Evolutionary conservation across 2,113 vertebrate species (phyloP).

Genomic region (Larimichthys polyactis): DNA sequence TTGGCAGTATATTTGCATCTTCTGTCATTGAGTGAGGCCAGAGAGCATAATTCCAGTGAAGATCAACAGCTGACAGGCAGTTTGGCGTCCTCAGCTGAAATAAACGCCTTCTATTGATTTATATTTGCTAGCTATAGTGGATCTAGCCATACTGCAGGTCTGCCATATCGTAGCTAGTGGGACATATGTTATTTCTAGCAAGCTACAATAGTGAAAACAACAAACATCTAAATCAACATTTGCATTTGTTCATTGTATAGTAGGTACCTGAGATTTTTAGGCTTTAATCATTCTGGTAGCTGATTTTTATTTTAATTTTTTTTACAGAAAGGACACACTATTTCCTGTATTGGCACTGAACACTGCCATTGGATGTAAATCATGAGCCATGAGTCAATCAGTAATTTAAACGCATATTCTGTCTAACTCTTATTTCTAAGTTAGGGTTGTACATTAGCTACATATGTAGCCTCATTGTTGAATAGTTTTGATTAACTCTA

Average conservation of each 20-base stretch:
- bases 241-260: neutral
- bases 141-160: neutral
- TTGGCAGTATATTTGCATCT: constrained; percentile 52
- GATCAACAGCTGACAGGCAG: constrained; percentile 37
- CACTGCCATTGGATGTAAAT: neutral
- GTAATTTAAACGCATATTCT: neutral
- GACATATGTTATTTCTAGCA: neutral
- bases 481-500: neutral
- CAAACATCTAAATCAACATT: neutral
- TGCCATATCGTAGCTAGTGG: no score
- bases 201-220: neutral
- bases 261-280: neutral
- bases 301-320: no score
- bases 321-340: neutral
- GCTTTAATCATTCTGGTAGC: neutral
- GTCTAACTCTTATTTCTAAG: neutral
- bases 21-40: constrained; percentile 51
- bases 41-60: constrained; percentile 44
- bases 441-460: neutral
- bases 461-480: neutral
- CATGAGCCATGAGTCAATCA: neutral
- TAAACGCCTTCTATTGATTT: neutral
- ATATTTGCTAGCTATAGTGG: neutral
- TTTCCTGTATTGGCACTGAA: neutral
- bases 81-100: constrained; percentile 39